These are phyloP conservation scores for Eristalis tenax DNA, from an alignment of 2,888 invertebrate species.

Conservation along the genomic window DNA sequence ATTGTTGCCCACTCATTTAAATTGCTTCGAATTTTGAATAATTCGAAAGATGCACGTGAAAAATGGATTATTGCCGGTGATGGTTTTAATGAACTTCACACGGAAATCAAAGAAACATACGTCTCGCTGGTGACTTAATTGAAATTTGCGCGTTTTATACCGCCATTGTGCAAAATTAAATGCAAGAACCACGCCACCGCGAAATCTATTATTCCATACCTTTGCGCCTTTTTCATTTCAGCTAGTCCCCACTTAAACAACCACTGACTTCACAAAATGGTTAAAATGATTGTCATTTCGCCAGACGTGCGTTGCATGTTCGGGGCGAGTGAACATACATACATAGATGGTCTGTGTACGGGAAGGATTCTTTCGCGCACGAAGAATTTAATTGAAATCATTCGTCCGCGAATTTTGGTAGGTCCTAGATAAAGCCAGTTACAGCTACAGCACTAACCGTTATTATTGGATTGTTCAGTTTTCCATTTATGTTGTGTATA, in stretches of 20 bases:
- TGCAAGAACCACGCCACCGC: constrained; percentile 8
- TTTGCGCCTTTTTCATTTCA: not conserved
- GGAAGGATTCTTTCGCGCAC: not conserved
- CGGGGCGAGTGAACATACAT: not conserved
- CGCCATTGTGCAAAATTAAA: constrained; percentile 9
- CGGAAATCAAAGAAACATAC: not conserved
- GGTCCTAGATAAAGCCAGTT: not conserved
- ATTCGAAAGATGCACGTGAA: not conserved
- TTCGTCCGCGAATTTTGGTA: constrained; percentile 12
- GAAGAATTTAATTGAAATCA: constrained; percentile 41
- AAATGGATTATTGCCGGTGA: not conserved
- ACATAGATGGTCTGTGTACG: not conserved
- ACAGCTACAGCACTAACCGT: not conserved
- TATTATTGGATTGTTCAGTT: no score
- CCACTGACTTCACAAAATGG: not conserved
- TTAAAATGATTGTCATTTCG: constrained; percentile 13
- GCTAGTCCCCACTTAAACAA: not conserved
- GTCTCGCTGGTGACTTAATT: constrained; percentile 6
- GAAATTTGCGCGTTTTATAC: constrained; percentile 18
- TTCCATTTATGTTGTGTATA: no score
- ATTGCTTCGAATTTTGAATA: not conserved
- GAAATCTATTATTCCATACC: constrained; percentile 11
- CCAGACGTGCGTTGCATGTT: constrained; percentile 8
- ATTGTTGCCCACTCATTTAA: no score
- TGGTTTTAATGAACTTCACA: no score